Evolutionary conservation across 2,113 vertebrate genomes (phyloP).

Genomic region (Barbus barbus): DNA sequence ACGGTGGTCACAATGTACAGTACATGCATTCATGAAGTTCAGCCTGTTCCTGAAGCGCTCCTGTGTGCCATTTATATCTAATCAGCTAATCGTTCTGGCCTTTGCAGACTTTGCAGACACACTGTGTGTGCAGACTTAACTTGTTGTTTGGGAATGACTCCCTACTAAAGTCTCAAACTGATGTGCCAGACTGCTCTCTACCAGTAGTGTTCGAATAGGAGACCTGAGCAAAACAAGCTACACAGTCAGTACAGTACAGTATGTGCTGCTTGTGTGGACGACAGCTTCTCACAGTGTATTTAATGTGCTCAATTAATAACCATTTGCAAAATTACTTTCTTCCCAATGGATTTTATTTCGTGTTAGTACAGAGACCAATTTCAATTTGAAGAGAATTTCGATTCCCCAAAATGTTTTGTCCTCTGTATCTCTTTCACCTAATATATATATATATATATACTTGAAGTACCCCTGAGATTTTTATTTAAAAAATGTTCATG

Average conservation of each 20-base stretch:
- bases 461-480: too few relatives aligned
- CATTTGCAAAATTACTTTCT: too few relatives aligned
- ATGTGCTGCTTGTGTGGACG: not conserved
- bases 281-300: not conserved
- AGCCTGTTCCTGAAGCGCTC: conserved; percentile 8
- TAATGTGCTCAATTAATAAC: not conserved
- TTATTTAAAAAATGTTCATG: too few relatives aligned
- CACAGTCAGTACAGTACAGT: conserved; percentile 9
- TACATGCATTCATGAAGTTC: not conserved
- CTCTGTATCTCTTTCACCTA: too few relatives aligned
- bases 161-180: not conserved
- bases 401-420: too few relatives aligned
- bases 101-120: too few relatives aligned
- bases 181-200: conserved; percentile 36
- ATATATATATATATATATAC: too few relatives aligned
- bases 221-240: conserved; percentile 21
- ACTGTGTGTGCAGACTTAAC: conserved; percentile 40
- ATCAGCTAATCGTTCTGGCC: conserved; percentile 41
- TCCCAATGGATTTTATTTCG: too few relatives aligned
- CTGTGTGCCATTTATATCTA: conserved; percentile 38
- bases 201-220: conserved; percentile 15
- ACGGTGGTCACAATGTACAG: not conserved
- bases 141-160: too few relatives aligned
- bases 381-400: too few relatives aligned
- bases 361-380: not conserved